Base-by-base conservation (phyloP, 2,113 vertebrate genomes). In the Phainopepla nitens region DNA sequence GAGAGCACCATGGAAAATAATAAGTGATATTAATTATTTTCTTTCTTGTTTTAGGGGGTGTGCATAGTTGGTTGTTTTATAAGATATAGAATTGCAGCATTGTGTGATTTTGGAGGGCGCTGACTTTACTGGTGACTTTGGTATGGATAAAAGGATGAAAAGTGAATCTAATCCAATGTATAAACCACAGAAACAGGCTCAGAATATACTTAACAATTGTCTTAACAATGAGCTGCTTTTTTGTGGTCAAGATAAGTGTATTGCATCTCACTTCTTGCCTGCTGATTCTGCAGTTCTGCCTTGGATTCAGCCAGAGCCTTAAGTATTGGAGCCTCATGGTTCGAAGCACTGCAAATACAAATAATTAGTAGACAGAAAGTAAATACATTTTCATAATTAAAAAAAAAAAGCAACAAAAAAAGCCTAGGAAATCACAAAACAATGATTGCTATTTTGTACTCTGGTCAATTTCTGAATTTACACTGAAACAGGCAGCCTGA, bases 31-130 rank as follows among this genome's bases (percentile, higher is more conserved):
- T 76, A 58, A n/a, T 90, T 49, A 33, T 56, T 51, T 4, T 49
- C 5, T 35, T 62, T 50, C 5, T 24, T 47, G 6, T 29, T 85
- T 71, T 53, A 22, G 9, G 3, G 3, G 0, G 2, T 18, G 6
- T 33, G 16, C 4, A 1, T 0, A 75, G 3, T 1, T 49, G 9
- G 21, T 54, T 39, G 1, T 20, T 65, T 45, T 11, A 42, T 73
- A 70, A 50, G 41, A 36, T 41, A 39, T 15, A 81, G 6, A 68
- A 57, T 16, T 27, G 7, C 41, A n/a, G 33, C 42, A 35, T 6
- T 39, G 4, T 12, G 2, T 53, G 13, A 16, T 84, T 84, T 75
- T 75, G 11, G 7, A 57, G 10, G 15, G 7, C 44, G 20, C 9
- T 68, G 49, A 51, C 80, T 89, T 87, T 83, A 51, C 31, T 36